These are phyloP conservation scores for Halocynthia roretzi DNA, from an alignment of 23 tunicate species.

Conservation along the genomic window DNA sequence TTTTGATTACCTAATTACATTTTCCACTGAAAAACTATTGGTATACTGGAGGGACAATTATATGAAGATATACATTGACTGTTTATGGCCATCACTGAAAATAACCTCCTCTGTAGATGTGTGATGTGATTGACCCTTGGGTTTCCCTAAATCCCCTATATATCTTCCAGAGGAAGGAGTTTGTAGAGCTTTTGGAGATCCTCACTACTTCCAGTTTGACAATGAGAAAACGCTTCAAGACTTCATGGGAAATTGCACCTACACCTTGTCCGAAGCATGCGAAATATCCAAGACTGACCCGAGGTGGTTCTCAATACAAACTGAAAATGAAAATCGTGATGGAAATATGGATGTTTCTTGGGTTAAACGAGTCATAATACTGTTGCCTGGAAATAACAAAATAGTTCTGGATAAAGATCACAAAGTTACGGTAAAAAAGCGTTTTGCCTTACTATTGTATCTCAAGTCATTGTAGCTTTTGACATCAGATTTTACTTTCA, in stretches of 20 bases:
- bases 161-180: constrained; percentile 20
- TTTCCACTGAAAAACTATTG: too few species aligned
- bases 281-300: constrained; percentile 42
- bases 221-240: constrained; percentile 39
- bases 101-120: too few species aligned
- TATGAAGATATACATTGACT: too few species aligned
- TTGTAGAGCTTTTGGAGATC: constrained; percentile 75
- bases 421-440: too few species aligned
- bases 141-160: too few species aligned
- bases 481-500: too few species aligned
- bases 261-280: constrained; percentile 44
- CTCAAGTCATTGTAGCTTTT: too few species aligned
- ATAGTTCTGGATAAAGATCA: constrained; percentile 1
- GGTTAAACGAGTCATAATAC: constrained; percentile 3
- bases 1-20: too few species aligned
- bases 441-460: too few species aligned
- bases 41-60: too few species aligned
- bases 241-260: constrained; percentile 65
- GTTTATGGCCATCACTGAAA: too few species aligned
- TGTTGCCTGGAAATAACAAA: constrained; percentile 1
- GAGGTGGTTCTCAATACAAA: constrained; percentile 25
- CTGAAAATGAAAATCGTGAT: constrained; percentile 8
- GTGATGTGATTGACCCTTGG: too few species aligned
- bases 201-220: constrained; percentile 67
- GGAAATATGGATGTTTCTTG: constrained; percentile 5